These are phyloP conservation scores for Halictus rubicundus DNA, from an alignment of 1,140 invertebrate genomes.

Conservation along the genomic window DNA sequence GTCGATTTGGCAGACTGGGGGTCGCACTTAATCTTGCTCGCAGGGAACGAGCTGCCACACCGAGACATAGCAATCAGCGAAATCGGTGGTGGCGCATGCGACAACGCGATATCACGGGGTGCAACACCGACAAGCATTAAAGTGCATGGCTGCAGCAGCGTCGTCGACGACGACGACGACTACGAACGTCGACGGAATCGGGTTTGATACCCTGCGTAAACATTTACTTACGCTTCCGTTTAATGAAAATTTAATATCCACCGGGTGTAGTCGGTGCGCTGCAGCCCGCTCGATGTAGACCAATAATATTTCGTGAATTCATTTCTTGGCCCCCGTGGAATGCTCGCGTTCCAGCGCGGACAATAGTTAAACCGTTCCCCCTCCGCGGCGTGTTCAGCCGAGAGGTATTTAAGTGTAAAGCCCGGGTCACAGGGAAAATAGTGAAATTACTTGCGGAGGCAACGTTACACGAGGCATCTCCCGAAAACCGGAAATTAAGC, in stretches of 20 bases:
- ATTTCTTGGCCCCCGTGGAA: constrained; percentile 47
- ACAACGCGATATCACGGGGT: too few species aligned
- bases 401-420: constrained; percentile 55
- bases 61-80: too few species aligned
- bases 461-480: constrained; percentile 42
- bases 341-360: constrained; percentile 32
- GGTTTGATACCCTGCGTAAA: constrained; percentile 43
- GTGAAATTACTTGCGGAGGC: constrained; percentile 52
- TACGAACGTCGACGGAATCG: not conserved
- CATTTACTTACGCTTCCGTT: constrained; percentile 35
- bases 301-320: constrained; percentile 60
- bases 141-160: too few species aligned
- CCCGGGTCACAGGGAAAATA: constrained; percentile 50
- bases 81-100: too few species aligned
- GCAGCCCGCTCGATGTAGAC: constrained; percentile 1
- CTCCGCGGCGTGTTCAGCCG: too few species aligned
- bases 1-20: too few species aligned
- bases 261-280: not conserved
- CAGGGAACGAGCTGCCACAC: too few species aligned
- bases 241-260: constrained; percentile 60
- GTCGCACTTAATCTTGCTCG: too few species aligned
- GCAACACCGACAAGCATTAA: too few species aligned
- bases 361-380: constrained; percentile 59
- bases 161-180: too few species aligned
- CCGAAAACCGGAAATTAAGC: constrained; percentile 43